These are phyloP conservation scores for Sinhomidia bicolor DNA, from an alignment of 2,888 invertebrate genomes.

Conservation along the genomic window DNA sequence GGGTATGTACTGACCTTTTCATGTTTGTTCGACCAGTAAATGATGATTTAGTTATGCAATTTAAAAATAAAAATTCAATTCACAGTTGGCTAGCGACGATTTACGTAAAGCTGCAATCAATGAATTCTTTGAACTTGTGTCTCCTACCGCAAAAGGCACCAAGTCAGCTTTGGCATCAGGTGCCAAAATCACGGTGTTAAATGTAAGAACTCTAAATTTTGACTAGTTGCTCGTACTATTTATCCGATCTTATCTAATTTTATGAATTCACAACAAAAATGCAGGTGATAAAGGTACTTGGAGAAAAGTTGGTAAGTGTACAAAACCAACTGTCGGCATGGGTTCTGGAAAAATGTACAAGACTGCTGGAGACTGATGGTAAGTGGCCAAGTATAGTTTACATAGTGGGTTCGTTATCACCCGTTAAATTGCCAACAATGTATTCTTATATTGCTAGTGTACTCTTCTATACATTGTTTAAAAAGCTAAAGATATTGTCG, in stretches of 20 bases:
- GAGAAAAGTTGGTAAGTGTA: slow-evolving; percentile 82
- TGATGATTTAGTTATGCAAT: no score
- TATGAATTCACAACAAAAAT: background rate
- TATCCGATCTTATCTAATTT: background rate
- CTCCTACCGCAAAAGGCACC: slow-evolving; percentile 54
- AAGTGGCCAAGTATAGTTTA: no score
- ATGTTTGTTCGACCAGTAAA: no score
- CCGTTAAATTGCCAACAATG: no score
- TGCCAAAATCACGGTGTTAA: slow-evolving; percentile 56
- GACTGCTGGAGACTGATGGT: slow-evolving; percentile 91
- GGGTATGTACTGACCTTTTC: slow-evolving; percentile 49
- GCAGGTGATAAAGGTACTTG: slow-evolving; percentile 83
- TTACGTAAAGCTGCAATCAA: slow-evolving; percentile 17
- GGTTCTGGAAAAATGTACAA: slow-evolving; percentile 87
- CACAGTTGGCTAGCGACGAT: slow-evolving; percentile 1
- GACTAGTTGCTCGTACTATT: no score
- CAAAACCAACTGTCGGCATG: slow-evolving; percentile 84
- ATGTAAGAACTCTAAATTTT: slow-evolving; percentile 56
- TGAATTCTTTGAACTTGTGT: slow-evolving; percentile 57
- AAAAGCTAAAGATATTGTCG: no score
- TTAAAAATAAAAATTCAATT: slow-evolving; percentile 1
- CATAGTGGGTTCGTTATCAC: no score
- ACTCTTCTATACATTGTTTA: no score
- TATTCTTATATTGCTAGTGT: no score
- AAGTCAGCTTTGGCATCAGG: slow-evolving; percentile 48